These are phyloP conservation scores for Pristionchus fissidentatus DNA, from an alignment of 2,888 invertebrate species.

Conservation along the genomic window DNA sequence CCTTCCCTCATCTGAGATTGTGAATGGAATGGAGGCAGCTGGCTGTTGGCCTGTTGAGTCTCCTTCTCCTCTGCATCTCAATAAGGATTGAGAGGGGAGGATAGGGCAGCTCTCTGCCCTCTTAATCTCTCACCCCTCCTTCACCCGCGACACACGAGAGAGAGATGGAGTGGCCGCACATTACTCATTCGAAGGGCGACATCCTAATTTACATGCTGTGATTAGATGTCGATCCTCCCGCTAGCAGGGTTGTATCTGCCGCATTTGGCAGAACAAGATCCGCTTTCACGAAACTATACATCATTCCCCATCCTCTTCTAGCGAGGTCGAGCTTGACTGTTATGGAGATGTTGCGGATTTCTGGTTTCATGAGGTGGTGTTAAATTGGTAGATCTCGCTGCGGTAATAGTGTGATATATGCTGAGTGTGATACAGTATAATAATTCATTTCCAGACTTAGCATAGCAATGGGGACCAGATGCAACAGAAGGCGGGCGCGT, in stretches of 20 bases:
- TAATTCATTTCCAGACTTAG: too few relatives aligned
- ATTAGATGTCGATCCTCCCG: background rate
- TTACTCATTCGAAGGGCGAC: slow-evolving; percentile 35
- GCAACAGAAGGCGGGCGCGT: background rate
- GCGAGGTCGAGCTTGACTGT: too few relatives aligned
- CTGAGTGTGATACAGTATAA: too few relatives aligned
- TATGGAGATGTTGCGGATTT: too few relatives aligned
- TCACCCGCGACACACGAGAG: background rate
- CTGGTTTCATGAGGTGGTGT: too few relatives aligned
- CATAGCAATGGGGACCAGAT: slow-evolving; percentile 16
- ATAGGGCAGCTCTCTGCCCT: background rate
- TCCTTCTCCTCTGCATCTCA: slow-evolving; percentile 42
- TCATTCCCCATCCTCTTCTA: too few relatives aligned
- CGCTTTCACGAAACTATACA: too few relatives aligned
- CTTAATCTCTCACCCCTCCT: slow-evolving; percentile 33
- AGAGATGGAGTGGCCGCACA: slow-evolving; percentile 21
- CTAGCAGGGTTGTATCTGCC: too few relatives aligned
- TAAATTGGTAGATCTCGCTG: too few relatives aligned
- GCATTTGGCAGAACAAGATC: too few relatives aligned
- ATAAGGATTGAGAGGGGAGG: slow-evolving; percentile 31
- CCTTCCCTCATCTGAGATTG: slow-evolving; percentile 38
- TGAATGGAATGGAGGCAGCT: slow-evolving; percentile 27
- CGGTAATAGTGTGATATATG: too few relatives aligned
- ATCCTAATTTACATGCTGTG: slow-evolving; percentile 39
- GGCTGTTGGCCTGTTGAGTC: too few relatives aligned